Evolutionary conservation across 1,140 invertebrate genomes (phyloP).

Genomic region (Coboldia fuscipes): DNA sequence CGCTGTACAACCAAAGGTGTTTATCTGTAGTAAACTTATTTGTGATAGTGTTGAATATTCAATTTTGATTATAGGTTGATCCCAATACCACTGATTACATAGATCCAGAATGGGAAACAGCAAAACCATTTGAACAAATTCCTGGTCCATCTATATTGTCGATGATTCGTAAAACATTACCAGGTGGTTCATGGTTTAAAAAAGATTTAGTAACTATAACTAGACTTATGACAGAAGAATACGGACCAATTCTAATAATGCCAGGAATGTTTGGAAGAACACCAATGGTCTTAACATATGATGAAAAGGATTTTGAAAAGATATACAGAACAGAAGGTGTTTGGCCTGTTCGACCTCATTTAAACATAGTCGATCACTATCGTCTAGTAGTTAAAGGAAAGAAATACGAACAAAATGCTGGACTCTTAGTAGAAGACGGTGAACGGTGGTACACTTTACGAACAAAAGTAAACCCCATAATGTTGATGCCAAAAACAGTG

Average conservation of each 20-base stretch:
- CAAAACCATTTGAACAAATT: conserved; percentile 6
- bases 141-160: conserved; percentile 4
- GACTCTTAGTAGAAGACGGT: conserved; percentile 13
- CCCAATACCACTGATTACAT: no score
- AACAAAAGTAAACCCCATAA: conserved; percentile 13
- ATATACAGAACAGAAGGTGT: conserved; percentile 12
- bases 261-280: conserved; percentile 10
- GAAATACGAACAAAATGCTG: conserved; percentile 11
- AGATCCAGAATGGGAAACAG: conserved; percentile 6
- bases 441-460: conserved; percentile 13
- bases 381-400: conserved; percentile 9
- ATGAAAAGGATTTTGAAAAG: conserved; percentile 13
- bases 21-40: no score
- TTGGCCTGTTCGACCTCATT: conserved; percentile 12
- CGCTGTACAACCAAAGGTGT: no score
- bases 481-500: conserved; percentile 15
- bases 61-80: no score
- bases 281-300: conserved; percentile 12
- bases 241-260: conserved; percentile 11
- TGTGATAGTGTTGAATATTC: no score
- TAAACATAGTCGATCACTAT: conserved; percentile 11
- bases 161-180: conserved; percentile 7
- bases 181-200: conserved; percentile 12
- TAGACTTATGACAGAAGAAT: conserved; percentile 8
- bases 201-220: no score